A percentile compares a stretch with the other conserved stretches of the same genome.
Evolutionary conservation across 2,113 vertebrate genomes (phyloP).

Genomic region (Tapirus terrestris): DNA sequence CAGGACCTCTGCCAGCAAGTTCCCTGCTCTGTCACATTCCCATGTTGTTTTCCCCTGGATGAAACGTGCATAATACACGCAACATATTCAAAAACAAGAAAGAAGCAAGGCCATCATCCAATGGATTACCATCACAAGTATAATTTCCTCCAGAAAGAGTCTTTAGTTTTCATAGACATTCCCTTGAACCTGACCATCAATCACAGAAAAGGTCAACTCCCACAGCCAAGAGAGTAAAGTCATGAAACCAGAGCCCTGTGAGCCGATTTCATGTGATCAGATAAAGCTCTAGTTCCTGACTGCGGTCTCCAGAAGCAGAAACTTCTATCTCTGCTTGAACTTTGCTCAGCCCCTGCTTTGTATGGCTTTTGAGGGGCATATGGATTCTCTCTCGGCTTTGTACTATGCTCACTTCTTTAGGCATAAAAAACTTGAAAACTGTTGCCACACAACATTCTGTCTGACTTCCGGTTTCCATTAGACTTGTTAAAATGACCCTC

Average conservation of each 20-base stretch:
- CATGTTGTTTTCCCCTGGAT: not conserved
- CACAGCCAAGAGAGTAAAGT: not conserved
- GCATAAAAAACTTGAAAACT: not conserved
- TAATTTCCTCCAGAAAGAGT: not conserved
- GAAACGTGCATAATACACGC: not conserved
- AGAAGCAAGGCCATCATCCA: not conserved
- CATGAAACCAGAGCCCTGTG: not conserved
- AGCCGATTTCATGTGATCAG: not conserved
- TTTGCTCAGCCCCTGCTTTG: not conserved
- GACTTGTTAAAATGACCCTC: not conserved
- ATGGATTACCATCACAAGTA: not conserved
- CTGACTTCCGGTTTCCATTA: not conserved
- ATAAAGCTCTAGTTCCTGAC: not conserved
- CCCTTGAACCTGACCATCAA: not conserved
- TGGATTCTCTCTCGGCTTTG: not conserved
- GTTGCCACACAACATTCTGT: not conserved
- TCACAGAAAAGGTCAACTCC: constrained; percentile 40
- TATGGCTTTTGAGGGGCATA: not conserved
- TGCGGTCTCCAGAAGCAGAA: not conserved
- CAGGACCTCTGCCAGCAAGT: not conserved
- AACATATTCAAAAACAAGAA: not conserved
- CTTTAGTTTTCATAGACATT: constrained; percentile 43
- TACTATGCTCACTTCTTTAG: not conserved
- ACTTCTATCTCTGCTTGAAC: not conserved
- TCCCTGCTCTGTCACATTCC: not conserved